Conservation (phyloP, 2,888 invertebrate genomes). For the Marronus borbonicus region DNA sequence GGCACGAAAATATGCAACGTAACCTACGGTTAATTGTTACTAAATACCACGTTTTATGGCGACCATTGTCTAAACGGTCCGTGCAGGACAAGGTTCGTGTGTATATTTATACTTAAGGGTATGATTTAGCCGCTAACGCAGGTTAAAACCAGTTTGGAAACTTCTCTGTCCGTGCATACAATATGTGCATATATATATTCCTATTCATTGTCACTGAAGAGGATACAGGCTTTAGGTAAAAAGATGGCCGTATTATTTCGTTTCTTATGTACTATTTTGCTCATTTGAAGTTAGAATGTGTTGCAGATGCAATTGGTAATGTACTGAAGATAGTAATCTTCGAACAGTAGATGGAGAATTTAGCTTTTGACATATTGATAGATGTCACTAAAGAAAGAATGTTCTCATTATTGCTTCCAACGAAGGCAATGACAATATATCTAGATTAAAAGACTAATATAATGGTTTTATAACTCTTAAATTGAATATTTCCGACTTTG, state of each 20-base stretch:
- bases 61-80: constrained; percentile 52
- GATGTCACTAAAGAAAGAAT: too few relatives aligned
- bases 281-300: background rate
- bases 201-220: constrained; percentile 57
- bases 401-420: too few relatives aligned
- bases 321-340: background rate
- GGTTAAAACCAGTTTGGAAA: constrained; percentile 54
- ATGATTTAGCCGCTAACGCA: constrained; percentile 25
- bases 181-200: constrained; percentile 34
- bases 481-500: too few relatives aligned
- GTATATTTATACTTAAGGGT: constrained; percentile 13
- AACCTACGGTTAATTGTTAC: constrained; percentile 53
- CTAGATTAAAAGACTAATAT: too few relatives aligned
- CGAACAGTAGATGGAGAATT: too few relatives aligned
- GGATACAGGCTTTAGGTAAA: constrained; percentile 39
- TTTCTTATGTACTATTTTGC: background rate
- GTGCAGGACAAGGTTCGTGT: constrained; percentile 31
- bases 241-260: background rate
- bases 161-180: constrained; percentile 53
- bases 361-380: too few relatives aligned
- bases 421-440: too few relatives aligned
- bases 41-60: constrained; percentile 53
- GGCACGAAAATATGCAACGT: constrained; percentile 49
- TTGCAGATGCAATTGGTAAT: constrained; percentile 6
- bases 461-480: too few relatives aligned